phyloP scores from a whole-genome alignment of 2,797 vertebrate species.

The Sebastes hubbsi region DNA sequence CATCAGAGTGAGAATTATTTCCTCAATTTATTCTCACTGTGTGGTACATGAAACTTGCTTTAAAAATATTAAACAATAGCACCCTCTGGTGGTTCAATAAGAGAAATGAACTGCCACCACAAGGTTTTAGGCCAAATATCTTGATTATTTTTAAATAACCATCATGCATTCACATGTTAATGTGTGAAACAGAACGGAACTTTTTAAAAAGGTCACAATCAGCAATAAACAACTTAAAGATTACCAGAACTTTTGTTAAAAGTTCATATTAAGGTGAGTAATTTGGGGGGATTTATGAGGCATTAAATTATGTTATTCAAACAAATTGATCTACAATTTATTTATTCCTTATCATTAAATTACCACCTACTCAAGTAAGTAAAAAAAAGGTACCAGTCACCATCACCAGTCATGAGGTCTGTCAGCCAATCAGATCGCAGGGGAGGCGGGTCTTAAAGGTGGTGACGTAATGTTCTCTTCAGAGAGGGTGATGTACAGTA shows the following conservation, averaged over 20 bases:
- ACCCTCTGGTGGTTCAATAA: constrained; percentile 23
- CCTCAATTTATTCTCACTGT: neutral
- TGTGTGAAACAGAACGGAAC: neutral
- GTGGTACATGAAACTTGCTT: neutral
- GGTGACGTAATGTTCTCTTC: constrained; percentile 77
- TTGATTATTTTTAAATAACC: neutral
- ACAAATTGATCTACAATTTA: neutral
- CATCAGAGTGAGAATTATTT: neutral
- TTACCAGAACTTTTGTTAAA: neutral
- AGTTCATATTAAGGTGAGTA: neutral
- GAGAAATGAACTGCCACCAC: neutral
- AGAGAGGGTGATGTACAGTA: constrained; percentile 54
- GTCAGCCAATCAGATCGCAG: constrained; percentile 58
- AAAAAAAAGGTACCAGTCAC: constrained; percentile 30
- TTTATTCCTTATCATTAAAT: constrained; percentile 34
- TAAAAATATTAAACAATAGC: neutral
- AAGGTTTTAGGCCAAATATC: neutral
- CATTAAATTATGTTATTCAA: neutral
- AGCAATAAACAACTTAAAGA: neutral
- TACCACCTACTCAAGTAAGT: neutral
- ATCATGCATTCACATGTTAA: neutral
- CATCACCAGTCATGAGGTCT: neutral
- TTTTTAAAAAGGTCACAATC: neutral
- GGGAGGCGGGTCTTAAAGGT: constrained; percentile 45
- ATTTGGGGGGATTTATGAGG: fast-evolving